phyloP scores from a whole-genome alignment of 2,113 vertebrate species.

The Struthidea cinerea region DNA sequence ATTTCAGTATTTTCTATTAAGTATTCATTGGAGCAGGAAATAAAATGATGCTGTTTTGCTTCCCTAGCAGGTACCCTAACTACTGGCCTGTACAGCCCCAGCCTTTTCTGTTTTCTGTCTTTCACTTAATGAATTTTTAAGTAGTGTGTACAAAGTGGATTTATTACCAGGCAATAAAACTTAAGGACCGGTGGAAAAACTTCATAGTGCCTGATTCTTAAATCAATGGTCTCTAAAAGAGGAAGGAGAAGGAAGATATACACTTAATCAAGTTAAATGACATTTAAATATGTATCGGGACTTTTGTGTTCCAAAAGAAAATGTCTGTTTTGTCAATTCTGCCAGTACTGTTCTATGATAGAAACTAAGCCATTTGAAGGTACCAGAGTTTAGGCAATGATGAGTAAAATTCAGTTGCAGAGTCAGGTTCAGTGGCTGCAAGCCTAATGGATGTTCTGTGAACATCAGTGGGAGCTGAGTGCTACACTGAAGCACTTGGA shows the following conservation, averaged over 20 bases:
- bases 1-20: constrained; percentile 29
- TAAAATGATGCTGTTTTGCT: neutral
- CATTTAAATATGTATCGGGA: neutral
- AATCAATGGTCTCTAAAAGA: neutral
- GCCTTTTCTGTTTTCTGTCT: neutral
- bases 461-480: neutral
- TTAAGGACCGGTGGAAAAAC: neutral
- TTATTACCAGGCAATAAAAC: neutral
- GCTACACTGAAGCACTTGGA: neutral
- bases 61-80: neutral
- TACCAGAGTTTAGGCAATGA: neutral
- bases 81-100: neutral
- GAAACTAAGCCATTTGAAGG: neutral
- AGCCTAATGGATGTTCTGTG: neutral
- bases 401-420: constrained; percentile 9
- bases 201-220: neutral
- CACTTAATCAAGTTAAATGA: neutral
- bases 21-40: constrained; percentile 5
- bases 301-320: neutral
- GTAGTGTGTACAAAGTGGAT: neutral
- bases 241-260: neutral
- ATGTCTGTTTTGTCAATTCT: neutral
- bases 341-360: neutral
- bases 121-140: constrained; percentile 3
- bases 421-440: neutral